Evolutionary conservation across 2,888 invertebrate species (phyloP).

Genomic region (Clanis bilineata): DNA sequence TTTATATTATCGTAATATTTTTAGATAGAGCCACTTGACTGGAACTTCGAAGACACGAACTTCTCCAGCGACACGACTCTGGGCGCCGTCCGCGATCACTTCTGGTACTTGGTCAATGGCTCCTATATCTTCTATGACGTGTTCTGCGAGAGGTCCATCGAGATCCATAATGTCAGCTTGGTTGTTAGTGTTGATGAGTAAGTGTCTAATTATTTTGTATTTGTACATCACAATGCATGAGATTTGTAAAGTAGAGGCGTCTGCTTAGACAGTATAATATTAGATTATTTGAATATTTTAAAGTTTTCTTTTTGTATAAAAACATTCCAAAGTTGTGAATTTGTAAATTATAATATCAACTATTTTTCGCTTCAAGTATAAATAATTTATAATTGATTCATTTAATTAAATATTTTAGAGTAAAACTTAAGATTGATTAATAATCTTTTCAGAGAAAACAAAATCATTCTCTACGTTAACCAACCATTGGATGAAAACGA

Average conservation of each 20-base stretch:
- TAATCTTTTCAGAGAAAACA: conserved; percentile 50
- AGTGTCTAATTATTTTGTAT: conserved; percentile 31
- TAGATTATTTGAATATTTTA: no score
- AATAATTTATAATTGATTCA: no score
- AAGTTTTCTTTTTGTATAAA: no score
- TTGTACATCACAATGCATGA: no score
- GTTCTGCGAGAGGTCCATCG: conserved; percentile 63
- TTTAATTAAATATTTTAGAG: no score
- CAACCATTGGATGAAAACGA: conserved; percentile 43
- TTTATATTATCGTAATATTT: conserved; percentile 14
- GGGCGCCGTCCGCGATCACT: conserved; percentile 50
- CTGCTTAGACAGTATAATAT: no score
- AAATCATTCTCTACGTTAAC: conserved; percentile 48
- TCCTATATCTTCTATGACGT: conserved; percentile 63
- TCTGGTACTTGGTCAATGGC: conserved; percentile 63
- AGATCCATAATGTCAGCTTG: conserved; percentile 45
- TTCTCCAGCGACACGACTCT: conserved; percentile 37
- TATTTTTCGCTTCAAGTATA: no score
- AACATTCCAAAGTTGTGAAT: no score
- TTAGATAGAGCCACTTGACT: conserved; percentile 56
- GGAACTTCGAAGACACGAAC: conserved; percentile 43
- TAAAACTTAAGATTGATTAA: no score
- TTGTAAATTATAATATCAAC: no score
- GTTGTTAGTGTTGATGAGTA: conserved; percentile 51
- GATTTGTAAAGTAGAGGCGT: no score